phyloP scores from a whole-genome alignment of 2,888 invertebrate genomes.

The Thymelicus acteon region DNA sequence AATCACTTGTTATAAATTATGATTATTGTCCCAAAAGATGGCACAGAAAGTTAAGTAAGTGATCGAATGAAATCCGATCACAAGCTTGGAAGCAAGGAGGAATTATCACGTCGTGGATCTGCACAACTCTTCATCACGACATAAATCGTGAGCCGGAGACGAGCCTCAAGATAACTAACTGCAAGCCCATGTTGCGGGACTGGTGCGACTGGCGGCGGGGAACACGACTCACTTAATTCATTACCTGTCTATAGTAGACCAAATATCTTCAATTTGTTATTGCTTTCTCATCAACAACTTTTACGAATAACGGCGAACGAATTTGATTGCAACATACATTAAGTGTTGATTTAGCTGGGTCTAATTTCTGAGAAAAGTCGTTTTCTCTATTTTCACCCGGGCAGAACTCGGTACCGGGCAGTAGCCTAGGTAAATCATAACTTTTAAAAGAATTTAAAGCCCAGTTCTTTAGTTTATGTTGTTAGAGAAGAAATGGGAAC shows the following conservation, averaged over 20 bases:
- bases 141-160: conserved; percentile 54
- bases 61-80: conserved; percentile 25
- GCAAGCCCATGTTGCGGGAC: conserved; percentile 45
- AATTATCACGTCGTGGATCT: conserved; percentile 78
- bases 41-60: neutral
- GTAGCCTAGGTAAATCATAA: neutral
- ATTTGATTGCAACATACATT: too few species aligned
- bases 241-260: conserved; percentile 22
- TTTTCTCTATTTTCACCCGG: too few species aligned
- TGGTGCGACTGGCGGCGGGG: conserved; percentile 37
- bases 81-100: conserved; percentile 57
- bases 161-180: conserved; percentile 47
- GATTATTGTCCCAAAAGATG: neutral
- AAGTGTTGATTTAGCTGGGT: too few species aligned
- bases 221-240: conserved; percentile 44
- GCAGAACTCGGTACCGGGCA: too few species aligned
- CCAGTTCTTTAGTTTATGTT: too few species aligned
- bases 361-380: too few species aligned
- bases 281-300: neutral
- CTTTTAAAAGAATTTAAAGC: too few species aligned
- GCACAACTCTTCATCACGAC: conserved; percentile 66
- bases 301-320: neutral
- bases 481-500: too few species aligned
- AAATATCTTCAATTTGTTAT: neutral
- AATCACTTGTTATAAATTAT: neutral